Evolutionary conservation across 1,140 invertebrate species (phyloP).

Genomic region (Anastrepha obliqua): DNA sequence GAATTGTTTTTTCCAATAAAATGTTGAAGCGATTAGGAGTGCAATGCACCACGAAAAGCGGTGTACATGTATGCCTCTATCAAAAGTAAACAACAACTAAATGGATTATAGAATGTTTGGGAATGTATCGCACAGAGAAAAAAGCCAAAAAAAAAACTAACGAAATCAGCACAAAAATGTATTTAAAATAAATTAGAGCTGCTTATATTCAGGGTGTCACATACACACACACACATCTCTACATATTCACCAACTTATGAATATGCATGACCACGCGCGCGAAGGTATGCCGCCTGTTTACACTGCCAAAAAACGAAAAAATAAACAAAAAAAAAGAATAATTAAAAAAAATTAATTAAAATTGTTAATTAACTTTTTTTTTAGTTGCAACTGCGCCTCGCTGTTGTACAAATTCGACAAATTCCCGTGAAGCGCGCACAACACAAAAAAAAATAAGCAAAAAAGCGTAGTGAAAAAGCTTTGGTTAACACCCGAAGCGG

Average conservation of each 20-base stretch:
- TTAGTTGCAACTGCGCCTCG: background rate
- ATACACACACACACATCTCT: too few species aligned
- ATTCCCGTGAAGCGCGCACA: background rate
- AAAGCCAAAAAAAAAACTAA: too few species aligned
- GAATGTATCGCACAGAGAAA: too few species aligned
- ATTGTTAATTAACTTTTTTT: constrained; percentile 50
- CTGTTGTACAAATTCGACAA: constrained; percentile 26
- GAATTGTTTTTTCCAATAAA: too few species aligned
- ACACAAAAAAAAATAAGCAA: background rate
- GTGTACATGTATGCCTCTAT: background rate
- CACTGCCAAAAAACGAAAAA: background rate
- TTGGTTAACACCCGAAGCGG: background rate
- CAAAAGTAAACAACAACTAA: background rate
- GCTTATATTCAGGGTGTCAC: background rate
- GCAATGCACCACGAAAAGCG: background rate
- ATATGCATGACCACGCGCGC: background rate
- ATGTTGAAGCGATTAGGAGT: background rate
- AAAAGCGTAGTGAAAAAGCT: background rate
- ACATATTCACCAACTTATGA: too few species aligned
- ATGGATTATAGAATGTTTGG: too few species aligned
- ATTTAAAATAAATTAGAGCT: background rate
- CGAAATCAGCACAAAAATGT: background rate
- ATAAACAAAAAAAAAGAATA: too few species aligned
- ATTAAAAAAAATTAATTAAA: constrained; percentile 23
- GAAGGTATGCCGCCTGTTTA: background rate